Evolutionary conservation across 2,113 vertebrate genomes (phyloP), one percentile per base, ranked within the genome.

Genomic region (Forbesichthys papilliferus): DNA sequence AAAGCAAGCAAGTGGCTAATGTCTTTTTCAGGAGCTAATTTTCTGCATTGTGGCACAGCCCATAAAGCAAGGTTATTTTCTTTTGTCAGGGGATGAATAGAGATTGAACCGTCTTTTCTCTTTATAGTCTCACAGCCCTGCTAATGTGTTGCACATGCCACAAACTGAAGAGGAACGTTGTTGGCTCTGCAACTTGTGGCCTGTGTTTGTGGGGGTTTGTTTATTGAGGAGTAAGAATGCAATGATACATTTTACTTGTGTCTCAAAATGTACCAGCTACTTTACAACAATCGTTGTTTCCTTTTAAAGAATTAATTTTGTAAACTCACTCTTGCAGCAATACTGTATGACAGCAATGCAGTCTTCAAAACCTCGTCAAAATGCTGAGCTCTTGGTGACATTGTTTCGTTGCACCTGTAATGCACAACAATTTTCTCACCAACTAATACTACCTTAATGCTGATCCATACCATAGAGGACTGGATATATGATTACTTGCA

Each of bases 21-120:
- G 87, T 92, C 85, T 89, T 94, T 91, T 92, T 89, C 85, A 89
- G 82, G 83, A 93, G 88, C 91, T 89, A 88, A 88, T 92, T 93
- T 90, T 87, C 89, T 90, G 76, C 84, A 75, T 88, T 91, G 84
- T 86, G 81, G 73, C 74, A 9, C 82, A 75, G 73, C 84, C 82
- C 53, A 86, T 92, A 91, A 92, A 92, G 89, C 82, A 33, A 7
- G 89, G 84, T 88, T 87, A 81, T 94, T 90, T 70, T 92, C 66
- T 81, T 80, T 84, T 77, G 85, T 68, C 73, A 56, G 77, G 87
- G 84, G 86, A 75, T 86, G 87, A 83, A 92, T 92, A 92, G 92
- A 92, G 89, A 88, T 92, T 93, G 93, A 92, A 94, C 90, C 91
- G 91, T 91, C 89, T 89, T 84, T 82, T 82, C 81, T 87, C 77